Evolutionary conservation across 2,888 invertebrate species (phyloP), one percentile per base, ranked within the genome.

Genomic region (Acholoe squamosa): DNA sequence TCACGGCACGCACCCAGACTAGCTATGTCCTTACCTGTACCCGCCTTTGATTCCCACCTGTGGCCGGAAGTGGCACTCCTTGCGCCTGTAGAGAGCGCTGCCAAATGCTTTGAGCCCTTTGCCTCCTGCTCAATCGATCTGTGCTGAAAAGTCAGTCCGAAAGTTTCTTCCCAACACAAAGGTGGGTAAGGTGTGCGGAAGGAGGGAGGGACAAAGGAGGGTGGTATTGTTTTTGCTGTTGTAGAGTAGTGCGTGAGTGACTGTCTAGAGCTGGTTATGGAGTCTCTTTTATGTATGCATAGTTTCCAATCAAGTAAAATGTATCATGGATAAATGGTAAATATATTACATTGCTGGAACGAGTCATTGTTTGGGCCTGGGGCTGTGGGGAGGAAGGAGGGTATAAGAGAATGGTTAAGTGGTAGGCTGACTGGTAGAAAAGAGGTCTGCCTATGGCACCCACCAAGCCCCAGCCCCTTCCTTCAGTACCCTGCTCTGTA

Each of bases 81-180:
- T 1, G 28, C 33, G 34, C 0, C 80, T 43, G 43, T 43, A 34
- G n/a, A 12, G 7, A 7, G 22, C 10, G 16, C 19, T 22, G 80
- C 80, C 80, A 80, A 25, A 5, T 80, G 12, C 80, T 80, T 80
- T 80, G 80, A 80, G 80, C 80, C 43, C 80, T 25, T 19, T 43
- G 25, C 31, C 5, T 76, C 31, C 76, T 5, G 76, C 76, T n/a
- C 76, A 43, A 80, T 80, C 80, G 43, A 80, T 80, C 43, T 28
- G 71, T 25, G 71, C 7, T 71, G 71, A 16, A 71, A 71, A 71
- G 71, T 71, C 71, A 28, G 61, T 3, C 34, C 34, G 34, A 80
- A 80, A 80, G 80, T 80, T 80, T 43, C 43, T 76, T 28, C 22
- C n/a, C 61, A n/a, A 19, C 1, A n/a, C 14, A 61, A n/a, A 19